Percentiles rank a stretch among this genome's conserved stretches.
Evolutionary conservation across 2,888 invertebrate genomes (phyloP).

Genomic region (Eugnorisma glareosa): DNA sequence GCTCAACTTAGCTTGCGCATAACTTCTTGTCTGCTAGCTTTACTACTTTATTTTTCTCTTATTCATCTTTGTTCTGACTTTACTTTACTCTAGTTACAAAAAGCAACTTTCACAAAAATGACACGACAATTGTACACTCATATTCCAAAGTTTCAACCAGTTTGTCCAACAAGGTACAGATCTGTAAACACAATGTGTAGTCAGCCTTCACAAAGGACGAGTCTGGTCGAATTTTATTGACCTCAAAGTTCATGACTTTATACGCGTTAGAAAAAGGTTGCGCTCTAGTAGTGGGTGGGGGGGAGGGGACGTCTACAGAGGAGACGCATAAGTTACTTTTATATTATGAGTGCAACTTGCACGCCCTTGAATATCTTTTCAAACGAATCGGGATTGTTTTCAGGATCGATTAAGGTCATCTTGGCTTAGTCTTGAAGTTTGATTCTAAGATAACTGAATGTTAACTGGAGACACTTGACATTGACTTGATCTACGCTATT

Average conservation of each 20-base stretch:
- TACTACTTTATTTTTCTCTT: neutral
- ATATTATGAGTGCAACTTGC: slow-evolving; percentile 41
- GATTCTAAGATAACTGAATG: neutral
- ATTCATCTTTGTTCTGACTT: neutral
- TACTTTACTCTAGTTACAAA: neutral
- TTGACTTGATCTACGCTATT: neutral
- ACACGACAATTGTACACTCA: neutral
- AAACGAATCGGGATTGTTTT: slow-evolving; percentile 17
- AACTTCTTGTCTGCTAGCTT: neutral
- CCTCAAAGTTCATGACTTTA: slow-evolving; percentile 69
- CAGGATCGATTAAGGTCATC: slow-evolving; percentile 15
- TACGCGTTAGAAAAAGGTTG: slow-evolving; percentile 65
- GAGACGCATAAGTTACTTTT: slow-evolving; percentile 61
- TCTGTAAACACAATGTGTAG: slow-evolving; percentile 54
- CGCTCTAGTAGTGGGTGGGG: slow-evolving; percentile 43
- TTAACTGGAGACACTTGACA: neutral
- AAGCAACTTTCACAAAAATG: neutral
- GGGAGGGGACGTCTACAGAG: slow-evolving; percentile 51
- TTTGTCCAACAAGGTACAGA: neutral
- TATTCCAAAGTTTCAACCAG: neutral
- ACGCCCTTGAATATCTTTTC: slow-evolving; percentile 35
- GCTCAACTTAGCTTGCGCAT: neutral
- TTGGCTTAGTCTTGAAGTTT: slow-evolving; percentile 7
- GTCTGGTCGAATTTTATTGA: slow-evolving; percentile 70
- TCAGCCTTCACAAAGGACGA: slow-evolving; percentile 66